Evolutionary conservation across 2,797 vertebrate species (phyloP).

Genomic region (Channallabes apus): DNA sequence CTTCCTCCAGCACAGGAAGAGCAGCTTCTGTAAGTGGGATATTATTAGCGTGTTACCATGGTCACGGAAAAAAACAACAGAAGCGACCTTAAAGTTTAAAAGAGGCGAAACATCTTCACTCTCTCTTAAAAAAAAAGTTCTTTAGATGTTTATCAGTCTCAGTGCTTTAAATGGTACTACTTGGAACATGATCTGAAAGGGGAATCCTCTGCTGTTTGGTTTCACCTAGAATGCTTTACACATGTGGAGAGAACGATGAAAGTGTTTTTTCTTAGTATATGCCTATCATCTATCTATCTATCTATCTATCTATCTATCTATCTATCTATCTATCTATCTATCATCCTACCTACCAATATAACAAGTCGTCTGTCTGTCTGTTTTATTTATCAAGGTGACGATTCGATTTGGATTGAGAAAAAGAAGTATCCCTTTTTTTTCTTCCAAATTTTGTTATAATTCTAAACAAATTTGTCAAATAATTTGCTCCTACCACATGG

Average conservation of each 20-base stretch:
- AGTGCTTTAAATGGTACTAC: background rate
- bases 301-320: background rate
- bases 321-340: background rate
- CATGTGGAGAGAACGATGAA: background rate
- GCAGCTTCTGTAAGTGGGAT: conserved; percentile 55
- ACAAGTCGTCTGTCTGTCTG: too few species aligned
- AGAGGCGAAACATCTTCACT: background rate
- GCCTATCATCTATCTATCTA: background rate
- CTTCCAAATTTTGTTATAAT: too few species aligned
- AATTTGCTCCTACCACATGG: too few species aligned
- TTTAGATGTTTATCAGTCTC: background rate
- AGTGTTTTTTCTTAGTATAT: background rate
- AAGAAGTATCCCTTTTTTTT: too few species aligned
- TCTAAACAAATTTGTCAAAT: too few species aligned
- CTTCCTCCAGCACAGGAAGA: conserved; percentile 64
- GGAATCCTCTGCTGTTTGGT: background rate
- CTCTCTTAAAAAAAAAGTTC: background rate
- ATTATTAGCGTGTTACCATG: conserved; percentile 63
- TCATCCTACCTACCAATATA: background rate
- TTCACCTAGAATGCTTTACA: background rate
- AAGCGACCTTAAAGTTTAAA: background rate
- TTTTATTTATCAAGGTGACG: background rate
- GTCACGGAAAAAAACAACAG: conserved; percentile 29
- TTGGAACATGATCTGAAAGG: background rate
- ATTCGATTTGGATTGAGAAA: too few species aligned